Evolutionary conservation across 2,113 vertebrate genomes (phyloP).

Genomic region (Platycercus adscitus): DNA sequence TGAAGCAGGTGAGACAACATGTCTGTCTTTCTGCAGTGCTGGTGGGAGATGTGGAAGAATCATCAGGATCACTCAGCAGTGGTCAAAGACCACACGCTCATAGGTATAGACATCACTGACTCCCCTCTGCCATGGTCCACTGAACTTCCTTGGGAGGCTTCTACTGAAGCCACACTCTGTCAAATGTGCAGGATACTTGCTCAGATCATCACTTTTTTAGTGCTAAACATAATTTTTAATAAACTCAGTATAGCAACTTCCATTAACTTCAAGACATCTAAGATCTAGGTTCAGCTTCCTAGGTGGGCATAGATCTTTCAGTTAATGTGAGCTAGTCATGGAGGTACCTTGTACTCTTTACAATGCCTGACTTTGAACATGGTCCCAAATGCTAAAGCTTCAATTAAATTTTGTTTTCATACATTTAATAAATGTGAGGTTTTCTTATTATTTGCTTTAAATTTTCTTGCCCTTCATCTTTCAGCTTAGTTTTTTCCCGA

Average conservation of each 20-base stretch:
- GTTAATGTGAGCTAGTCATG: not conserved
- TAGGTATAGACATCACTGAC: not conserved
- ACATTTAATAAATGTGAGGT: not conserved
- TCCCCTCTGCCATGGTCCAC: rapidly evolving
- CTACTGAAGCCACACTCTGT: not conserved
- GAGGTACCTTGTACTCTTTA: not conserved
- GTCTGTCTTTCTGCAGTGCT: rapidly evolving
- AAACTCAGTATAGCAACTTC: not conserved
- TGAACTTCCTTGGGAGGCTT: not conserved
- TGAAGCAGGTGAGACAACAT: no score
- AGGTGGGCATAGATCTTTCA: not conserved
- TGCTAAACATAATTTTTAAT: not conserved
- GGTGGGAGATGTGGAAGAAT: not conserved
- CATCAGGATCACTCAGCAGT: rapidly evolving
- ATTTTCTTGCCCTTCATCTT: not conserved
- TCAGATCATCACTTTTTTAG: not conserved
- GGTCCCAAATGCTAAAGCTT: not conserved
- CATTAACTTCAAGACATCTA: not conserved
- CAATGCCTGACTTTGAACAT: not conserved
- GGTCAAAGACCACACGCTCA: not conserved
- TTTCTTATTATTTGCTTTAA: not conserved
- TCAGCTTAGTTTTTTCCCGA: not conserved
- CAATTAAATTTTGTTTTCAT: not conserved
- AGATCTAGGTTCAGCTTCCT: not conserved
- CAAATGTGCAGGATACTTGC: not conserved